Evolutionary conservation across 1,140 invertebrate genomes (phyloP).

Genomic region (Saccostrea echinata): DNA sequence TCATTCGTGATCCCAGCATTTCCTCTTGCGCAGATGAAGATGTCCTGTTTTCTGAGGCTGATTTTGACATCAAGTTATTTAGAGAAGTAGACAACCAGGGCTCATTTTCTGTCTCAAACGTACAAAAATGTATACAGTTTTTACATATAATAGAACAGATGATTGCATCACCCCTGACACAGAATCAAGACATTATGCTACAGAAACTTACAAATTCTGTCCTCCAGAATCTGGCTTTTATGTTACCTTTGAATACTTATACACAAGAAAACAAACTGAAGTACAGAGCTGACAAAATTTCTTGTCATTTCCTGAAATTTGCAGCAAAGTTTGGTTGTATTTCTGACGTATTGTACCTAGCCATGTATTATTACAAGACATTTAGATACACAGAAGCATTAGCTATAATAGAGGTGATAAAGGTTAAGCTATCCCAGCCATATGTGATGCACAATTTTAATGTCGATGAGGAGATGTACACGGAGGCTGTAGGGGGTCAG

Average conservation of each 20-base stretch:
- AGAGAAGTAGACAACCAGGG: too few relatives aligned
- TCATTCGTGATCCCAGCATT: too few relatives aligned
- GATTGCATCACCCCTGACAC: not conserved
- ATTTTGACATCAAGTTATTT: too few relatives aligned
- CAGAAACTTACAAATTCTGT: not conserved
- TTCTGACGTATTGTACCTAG: not conserved
- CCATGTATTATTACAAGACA: not conserved
- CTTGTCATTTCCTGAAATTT: too few relatives aligned
- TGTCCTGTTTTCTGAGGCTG: too few relatives aligned
- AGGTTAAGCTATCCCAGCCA: not conserved
- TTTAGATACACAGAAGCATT: too few relatives aligned
- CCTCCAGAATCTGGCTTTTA: not conserved
- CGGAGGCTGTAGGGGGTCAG: not conserved
- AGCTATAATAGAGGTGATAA: too few relatives aligned
- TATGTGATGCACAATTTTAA: not conserved
- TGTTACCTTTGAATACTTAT: not conserved
- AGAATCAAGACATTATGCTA: not conserved
- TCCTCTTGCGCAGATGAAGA: too few relatives aligned
- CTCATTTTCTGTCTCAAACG: too few relatives aligned
- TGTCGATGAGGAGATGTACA: not conserved
- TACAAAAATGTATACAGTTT: not conserved
- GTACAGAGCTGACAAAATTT: not conserved
- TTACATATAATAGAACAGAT: not conserved
- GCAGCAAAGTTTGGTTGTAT: not conserved
- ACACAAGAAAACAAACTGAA: not conserved